Base-by-base conservation (phyloP, 53 echinoderm and acorn worm genomes). In the Hippasteria phrygiana region DNA sequence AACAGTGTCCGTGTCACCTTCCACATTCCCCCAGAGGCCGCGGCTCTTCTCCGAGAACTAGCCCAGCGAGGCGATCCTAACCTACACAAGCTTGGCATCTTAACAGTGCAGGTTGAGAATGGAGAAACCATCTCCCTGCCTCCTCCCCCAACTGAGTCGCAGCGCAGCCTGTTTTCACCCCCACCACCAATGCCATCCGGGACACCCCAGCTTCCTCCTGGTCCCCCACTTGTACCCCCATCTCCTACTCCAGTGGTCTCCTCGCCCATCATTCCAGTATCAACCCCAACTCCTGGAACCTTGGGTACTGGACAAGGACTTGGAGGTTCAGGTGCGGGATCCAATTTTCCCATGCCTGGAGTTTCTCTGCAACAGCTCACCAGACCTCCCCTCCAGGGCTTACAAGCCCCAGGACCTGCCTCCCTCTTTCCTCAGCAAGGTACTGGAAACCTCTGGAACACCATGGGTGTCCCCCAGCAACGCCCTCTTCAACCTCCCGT, bases 1-100 rank as follows among this genome's bases (percentile, higher is more conserved):
- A 97, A 97, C 90, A 97, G 97, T 77, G 91, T 97, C 69, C 83
- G 91, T 53, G 97, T 97, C 54, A 93, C 97, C 28, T 97, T 97
- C 89, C 94, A 97, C 91, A 93, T 97, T 51, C 97, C 97, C 14
- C 90, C 90, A 80, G 94, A 97, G 43, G 95, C 97, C 31, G 97
- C 97, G 10, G 78, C 90, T 18, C 90, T 94, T 14, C 92, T 97
- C 14, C 95, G 92, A 36, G 88, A 95, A 53, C 74, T 97, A 40
- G 97, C 97, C 29, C 93, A 93, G 53, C 87, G 75, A 74, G 97
- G 95, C 18, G 93, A 95, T 85, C 94, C 92, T 33, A 87, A 92
- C 39, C 89, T 97, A 0, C 82, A 91, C 37, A 93, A 97, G 87
- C 89, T 97, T 1, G 97, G 97, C 32, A 97, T 97, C 55, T 85